Conservation (phyloP, 2,888 invertebrate species). For the Parelbella ahira region DNA sequence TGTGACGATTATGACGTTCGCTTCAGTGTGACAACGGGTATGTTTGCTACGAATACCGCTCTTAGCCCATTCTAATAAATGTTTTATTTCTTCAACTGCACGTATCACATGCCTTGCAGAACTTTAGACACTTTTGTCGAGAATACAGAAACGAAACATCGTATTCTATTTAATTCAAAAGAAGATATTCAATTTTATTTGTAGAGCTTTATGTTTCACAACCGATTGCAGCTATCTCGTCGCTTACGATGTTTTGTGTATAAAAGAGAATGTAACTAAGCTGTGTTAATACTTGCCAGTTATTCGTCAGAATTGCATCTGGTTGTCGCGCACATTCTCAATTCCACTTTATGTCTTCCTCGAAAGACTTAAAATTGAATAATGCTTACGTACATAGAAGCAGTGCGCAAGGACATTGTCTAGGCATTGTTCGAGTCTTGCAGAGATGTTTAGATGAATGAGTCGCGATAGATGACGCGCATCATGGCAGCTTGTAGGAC, state of each 20-base stretch:
- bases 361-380: slow-evolving; percentile 31
- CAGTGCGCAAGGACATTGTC: slow-evolving; percentile 42
- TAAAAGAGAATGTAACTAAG: slow-evolving; percentile 45
- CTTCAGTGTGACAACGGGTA: slow-evolving; percentile 43
- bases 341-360: slow-evolving; percentile 28
- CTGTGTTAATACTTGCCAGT: slow-evolving; percentile 50
- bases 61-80: slow-evolving; percentile 46
- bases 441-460: slow-evolving; percentile 45
- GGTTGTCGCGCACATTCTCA: slow-evolving; percentile 26
- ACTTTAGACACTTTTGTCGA: slow-evolving; percentile 45
- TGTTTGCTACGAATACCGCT: slow-evolving; percentile 35
- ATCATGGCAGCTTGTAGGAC: slow-evolving; percentile 31
- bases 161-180: not conserved
- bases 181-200: not conserved
- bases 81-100: slow-evolving; percentile 46
- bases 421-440: slow-evolving; percentile 38
- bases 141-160: slow-evolving; percentile 6
- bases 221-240: not conserved
- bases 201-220: slow-evolving; percentile 1
- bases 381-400: slow-evolving; percentile 26
- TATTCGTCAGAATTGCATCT: slow-evolving; percentile 50
- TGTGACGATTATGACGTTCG: slow-evolving; percentile 66
- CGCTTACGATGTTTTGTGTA: slow-evolving; percentile 17
- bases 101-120: slow-evolving; percentile 42
- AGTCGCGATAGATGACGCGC: slow-evolving; percentile 34